Evolutionary conservation across 2,888 invertebrate species (phyloP).

Genomic region (Candidula unifasciata): DNA sequence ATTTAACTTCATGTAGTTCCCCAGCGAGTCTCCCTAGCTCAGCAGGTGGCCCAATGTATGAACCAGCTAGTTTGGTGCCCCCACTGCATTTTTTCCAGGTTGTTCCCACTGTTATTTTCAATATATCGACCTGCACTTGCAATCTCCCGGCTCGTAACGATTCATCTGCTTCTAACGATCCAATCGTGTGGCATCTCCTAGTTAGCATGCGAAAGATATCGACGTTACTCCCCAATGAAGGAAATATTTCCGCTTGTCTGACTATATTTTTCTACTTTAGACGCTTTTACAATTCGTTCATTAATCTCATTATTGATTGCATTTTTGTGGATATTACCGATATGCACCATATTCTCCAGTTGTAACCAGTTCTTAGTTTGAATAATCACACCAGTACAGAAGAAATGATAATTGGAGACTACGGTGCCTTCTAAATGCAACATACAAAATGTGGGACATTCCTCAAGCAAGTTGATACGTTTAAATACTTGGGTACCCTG

Average conservation of each 20-base stretch:
- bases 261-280: slow-evolving; percentile 3
- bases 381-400: too few species aligned
- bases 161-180: neutral
- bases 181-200: neutral
- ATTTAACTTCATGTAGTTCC: too few species aligned
- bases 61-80: too few species aligned
- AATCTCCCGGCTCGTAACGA: neutral
- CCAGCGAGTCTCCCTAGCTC: too few species aligned
- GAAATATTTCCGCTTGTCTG: slow-evolving; percentile 29
- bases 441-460: too few species aligned
- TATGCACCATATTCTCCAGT: neutral
- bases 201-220: slow-evolving; percentile 34
- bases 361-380: neutral
- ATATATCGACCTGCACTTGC: neutral
- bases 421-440: too few species aligned
- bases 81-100: too few species aligned
- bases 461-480: too few species aligned
- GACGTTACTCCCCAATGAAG: slow-evolving; percentile 7
- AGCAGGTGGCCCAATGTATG: too few species aligned
- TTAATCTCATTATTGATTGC: slow-evolving; percentile 27
- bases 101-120: neutral
- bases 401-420: too few species aligned
- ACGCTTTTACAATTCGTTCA: neutral
- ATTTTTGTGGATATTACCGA: neutral
- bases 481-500: too few species aligned